Conservation (phyloP, 2,797 vertebrate species). For the Eremophila alpestris region DNA sequence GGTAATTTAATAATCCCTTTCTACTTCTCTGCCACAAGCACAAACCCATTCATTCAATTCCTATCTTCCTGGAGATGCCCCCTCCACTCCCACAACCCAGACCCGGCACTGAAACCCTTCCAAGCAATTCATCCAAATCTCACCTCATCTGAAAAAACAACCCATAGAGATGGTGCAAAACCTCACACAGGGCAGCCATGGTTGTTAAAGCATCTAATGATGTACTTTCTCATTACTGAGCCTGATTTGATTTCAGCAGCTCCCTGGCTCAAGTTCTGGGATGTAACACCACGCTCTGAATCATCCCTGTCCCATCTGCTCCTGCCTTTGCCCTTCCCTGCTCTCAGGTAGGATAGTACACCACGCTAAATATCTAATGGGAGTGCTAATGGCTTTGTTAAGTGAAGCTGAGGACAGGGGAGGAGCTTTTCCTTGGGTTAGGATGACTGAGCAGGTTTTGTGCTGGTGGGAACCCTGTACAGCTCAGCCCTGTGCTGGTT, state of each 20-base stretch:
- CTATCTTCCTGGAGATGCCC: background rate
- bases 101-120: background rate
- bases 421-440: background rate
- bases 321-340: background rate
- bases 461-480: background rate
- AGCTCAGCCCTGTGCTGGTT: background rate
- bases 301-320: slow-evolving; percentile 45
- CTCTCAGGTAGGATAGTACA: slow-evolving; percentile 10
- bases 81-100: background rate
- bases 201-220: slow-evolving; percentile 16
- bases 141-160: background rate
- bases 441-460: background rate
- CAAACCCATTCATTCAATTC: background rate
- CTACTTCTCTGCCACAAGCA: background rate
- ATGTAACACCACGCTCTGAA: slow-evolving; percentile 21
- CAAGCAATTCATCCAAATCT: background rate
- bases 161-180: background rate
- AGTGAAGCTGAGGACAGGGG: background rate
- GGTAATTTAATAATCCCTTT: background rate
- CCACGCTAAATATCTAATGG: slow-evolving; percentile 59
- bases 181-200: background rate
- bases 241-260: slow-evolving; percentile 40
- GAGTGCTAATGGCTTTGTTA: slow-evolving; percentile 40
- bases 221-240: background rate
- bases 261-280: background rate